Conservation (phyloP, 1,140 invertebrate genomes). For the Temnothorax nylanderi region DNA sequence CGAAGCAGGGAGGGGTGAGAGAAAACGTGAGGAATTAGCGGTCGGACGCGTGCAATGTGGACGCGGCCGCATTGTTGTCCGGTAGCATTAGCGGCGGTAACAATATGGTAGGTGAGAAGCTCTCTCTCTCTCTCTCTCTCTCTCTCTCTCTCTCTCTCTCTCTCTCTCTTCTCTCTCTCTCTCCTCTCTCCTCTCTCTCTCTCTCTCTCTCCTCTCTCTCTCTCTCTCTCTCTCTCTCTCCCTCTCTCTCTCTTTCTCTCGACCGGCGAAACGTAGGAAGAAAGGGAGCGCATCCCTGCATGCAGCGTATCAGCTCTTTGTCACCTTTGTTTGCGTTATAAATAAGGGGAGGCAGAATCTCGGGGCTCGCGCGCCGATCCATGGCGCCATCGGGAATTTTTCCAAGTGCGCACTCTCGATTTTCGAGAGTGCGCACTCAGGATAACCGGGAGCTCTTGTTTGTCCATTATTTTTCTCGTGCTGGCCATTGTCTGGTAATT, state of each 20-base stretch:
- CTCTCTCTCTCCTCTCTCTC: neutral
- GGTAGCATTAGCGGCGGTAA: conserved; percentile 75
- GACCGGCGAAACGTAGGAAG: conserved; percentile 19
- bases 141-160: neutral
- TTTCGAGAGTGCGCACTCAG: neutral
- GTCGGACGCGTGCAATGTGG: conserved; percentile 79
- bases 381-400: conserved; percentile 49
- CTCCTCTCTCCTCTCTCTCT: neutral
- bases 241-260: neutral
- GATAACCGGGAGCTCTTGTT: neutral
- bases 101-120: conserved; percentile 69
- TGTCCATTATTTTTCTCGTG: neutral
- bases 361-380: neutral
- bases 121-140: neutral
- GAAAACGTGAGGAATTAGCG: conserved; percentile 81
- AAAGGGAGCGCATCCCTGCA: conserved; percentile 39
- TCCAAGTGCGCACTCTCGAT: neutral
- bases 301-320: conserved; percentile 55
- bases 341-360: neutral
- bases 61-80: conserved; percentile 79
- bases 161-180: neutral
- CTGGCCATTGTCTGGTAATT: neutral
- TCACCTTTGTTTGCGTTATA: conserved; percentile 67
- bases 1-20: conserved; percentile 59
- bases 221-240: neutral